A percentile compares a stretch with the other conserved stretches of the same genome.
phyloP scores from a whole-genome alignment of 1,140 invertebrate species.

The Ceratoteleas bidentatus region DNA sequence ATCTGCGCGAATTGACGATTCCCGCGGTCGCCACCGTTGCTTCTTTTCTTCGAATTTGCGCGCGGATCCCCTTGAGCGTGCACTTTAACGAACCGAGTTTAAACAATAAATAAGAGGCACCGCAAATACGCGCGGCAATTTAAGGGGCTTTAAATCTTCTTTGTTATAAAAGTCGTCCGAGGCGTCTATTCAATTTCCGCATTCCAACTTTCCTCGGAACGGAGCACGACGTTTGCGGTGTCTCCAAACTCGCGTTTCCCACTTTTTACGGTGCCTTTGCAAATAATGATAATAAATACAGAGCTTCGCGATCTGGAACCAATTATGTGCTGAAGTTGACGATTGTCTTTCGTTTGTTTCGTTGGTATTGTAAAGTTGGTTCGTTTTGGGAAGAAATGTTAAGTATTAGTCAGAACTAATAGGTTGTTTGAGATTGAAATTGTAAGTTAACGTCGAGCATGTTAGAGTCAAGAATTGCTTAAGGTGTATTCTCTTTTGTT shows the following conservation, averaged over 20 bases:
- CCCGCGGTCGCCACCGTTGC: neutral
- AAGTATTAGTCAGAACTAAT: no score
- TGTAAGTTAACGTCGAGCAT: no score
- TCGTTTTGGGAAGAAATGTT: no score
- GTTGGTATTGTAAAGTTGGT: no score
- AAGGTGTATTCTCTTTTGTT: no score
- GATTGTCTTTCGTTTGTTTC: no score
- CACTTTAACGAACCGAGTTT: constrained; percentile 23
- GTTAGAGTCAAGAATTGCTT: no score
- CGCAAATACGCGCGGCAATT: constrained; percentile 17
- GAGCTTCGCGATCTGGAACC: no score
- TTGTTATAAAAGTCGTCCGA: constrained; percentile 27
- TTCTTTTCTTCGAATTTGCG: constrained; percentile 19
- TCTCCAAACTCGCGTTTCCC: neutral
- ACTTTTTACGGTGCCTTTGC: no score
- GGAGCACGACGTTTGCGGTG: neutral
- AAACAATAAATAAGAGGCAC: constrained; percentile 32
- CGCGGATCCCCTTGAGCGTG: constrained; percentile 3
- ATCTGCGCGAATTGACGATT: neutral
- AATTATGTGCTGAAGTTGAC: no score
- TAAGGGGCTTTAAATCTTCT: constrained; percentile 33
- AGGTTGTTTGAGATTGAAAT: no score
- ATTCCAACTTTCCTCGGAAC: constrained; percentile 1
- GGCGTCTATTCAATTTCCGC: constrained; percentile 20
- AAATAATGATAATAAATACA: no score